Percentiles rank a stretch among this genome's conserved stretches.
These are phyloP conservation scores for Charadrius vociferus DNA, from an alignment of 2,113 vertebrate genomes.

Conservation along the genomic window DNA sequence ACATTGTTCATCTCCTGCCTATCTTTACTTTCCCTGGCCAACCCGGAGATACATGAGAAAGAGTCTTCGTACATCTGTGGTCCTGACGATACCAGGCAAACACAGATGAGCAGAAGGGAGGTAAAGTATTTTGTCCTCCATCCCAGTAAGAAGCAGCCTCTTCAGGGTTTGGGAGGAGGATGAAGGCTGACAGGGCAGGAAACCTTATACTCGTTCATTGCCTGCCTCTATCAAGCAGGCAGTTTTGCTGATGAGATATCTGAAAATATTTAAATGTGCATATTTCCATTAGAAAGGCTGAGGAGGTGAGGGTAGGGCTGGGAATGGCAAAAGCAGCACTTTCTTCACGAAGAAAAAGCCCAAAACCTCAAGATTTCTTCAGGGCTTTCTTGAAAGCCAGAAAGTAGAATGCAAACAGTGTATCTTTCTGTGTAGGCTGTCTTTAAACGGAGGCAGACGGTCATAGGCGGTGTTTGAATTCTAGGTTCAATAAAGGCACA, in stretches of 20 bases:
- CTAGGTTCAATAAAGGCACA: slow-evolving; percentile 19
- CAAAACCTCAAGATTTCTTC: not conserved
- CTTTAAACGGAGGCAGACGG: not conserved
- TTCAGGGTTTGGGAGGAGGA: not conserved
- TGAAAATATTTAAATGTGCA: not conserved
- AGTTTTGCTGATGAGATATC: not conserved
- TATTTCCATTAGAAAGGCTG: not conserved
- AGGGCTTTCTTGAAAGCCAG: not conserved
- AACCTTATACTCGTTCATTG: not conserved
- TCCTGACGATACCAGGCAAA: not conserved
- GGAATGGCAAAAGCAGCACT: not conserved
- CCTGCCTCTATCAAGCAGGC: not conserved
- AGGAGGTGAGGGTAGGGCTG: not conserved
- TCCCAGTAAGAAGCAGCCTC: not conserved
- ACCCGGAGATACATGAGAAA: not conserved
- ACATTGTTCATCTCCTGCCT: not conserved
- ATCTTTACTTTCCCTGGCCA: not conserved
- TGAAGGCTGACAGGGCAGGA: not conserved
- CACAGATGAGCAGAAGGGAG: not conserved
- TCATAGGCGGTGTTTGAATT: not conserved
- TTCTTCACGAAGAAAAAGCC: not conserved
- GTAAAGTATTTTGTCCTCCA: not conserved
- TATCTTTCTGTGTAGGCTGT: not conserved
- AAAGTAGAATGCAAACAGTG: not conserved
- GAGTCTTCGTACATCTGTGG: not conserved